These are phyloP conservation scores for Ichneumoninae sp. DNA, from an alignment of 2,888 invertebrate species.

Conservation along the genomic window DNA sequence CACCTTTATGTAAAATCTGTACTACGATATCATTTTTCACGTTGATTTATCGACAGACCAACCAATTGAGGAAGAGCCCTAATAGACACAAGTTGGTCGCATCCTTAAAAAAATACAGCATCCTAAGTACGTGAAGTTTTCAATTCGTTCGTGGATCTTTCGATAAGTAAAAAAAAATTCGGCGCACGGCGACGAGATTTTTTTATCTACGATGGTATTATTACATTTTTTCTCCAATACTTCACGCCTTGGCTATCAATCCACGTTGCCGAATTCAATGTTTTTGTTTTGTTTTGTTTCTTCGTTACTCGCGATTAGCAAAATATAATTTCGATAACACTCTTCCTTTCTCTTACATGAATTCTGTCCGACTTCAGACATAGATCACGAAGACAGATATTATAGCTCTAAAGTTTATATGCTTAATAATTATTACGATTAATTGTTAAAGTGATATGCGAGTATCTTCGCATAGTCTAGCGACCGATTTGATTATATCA, in stretches of 20 bases:
- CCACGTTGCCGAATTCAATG: slow-evolving; percentile 32
- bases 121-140: slow-evolving; percentile 67
- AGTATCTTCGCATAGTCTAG: slow-evolving; percentile 60
- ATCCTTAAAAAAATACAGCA: slow-evolving; percentile 75
- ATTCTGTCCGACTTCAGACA: slow-evolving; percentile 60
- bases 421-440: slow-evolving; percentile 52
- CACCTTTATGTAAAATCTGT: slow-evolving; percentile 68
- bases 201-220: slow-evolving; percentile 1
- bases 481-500: slow-evolving; percentile 61
- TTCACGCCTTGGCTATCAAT: slow-evolving; percentile 21
- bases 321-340: slow-evolving; percentile 74
- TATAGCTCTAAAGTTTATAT: slow-evolving; percentile 32
- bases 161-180: slow-evolving; percentile 36
- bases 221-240: slow-evolving; percentile 1
- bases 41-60: slow-evolving; percentile 73
- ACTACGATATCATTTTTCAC: slow-evolving; percentile 65
- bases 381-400: slow-evolving; percentile 31
- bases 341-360: slow-evolving; percentile 40
- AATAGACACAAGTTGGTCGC: slow-evolving; percentile 71
- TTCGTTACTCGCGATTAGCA: slow-evolving; percentile 68
- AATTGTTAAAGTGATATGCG: slow-evolving; percentile 57
- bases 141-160: neutral
- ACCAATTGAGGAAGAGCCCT: slow-evolving; percentile 73
- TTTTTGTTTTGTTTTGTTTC: neutral
- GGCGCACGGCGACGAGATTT: slow-evolving; percentile 49